A percentile compares a stretch with the other conserved stretches of the same genome.
phyloP scores from a whole-genome alignment of 2,797 vertebrate species.

The Micromesistius poutassou region DNA sequence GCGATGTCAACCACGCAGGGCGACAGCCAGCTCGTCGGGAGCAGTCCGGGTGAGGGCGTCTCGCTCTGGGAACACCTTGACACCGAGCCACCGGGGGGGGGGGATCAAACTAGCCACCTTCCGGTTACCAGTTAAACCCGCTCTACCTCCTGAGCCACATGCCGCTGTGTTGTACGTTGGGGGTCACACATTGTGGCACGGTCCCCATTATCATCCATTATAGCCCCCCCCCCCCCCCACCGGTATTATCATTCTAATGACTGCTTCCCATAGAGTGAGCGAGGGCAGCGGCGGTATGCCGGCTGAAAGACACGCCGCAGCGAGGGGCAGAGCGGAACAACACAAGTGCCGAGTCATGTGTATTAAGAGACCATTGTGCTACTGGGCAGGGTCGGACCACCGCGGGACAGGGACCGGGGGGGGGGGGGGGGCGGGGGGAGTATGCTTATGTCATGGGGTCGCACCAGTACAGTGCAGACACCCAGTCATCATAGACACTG shows the following conservation, averaged over 20 bases:
- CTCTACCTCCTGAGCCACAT: too few species aligned
- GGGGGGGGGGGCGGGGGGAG: background rate
- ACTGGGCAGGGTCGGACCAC: background rate
- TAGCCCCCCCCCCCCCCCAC: too few species aligned
- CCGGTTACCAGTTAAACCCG: too few species aligned
- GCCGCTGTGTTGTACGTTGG: background rate
- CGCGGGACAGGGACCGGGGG: background rate
- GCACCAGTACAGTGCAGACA: too few species aligned
- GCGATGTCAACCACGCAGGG: too few species aligned
- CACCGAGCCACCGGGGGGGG: too few species aligned
- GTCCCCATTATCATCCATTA: too few species aligned
- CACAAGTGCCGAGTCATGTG: constrained; percentile 67
- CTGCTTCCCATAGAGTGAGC: background rate
- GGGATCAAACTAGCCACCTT: too few species aligned
- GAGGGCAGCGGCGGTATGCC: constrained; percentile 37
- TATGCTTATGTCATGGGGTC: background rate
- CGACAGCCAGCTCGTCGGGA: too few species aligned
- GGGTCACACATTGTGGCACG: background rate
- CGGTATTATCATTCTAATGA: background rate
- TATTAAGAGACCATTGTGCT: constrained; percentile 58
- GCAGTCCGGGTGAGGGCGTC: too few species aligned
- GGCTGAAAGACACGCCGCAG: constrained; percentile 40
- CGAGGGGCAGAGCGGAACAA: constrained; percentile 53
- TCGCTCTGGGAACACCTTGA: too few species aligned
- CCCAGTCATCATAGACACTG: background rate